Percentiles rank a stretch among this genome's conserved stretches.
Conservation (phyloP, 2,797 vertebrate species). For the Huso huso region DNA sequence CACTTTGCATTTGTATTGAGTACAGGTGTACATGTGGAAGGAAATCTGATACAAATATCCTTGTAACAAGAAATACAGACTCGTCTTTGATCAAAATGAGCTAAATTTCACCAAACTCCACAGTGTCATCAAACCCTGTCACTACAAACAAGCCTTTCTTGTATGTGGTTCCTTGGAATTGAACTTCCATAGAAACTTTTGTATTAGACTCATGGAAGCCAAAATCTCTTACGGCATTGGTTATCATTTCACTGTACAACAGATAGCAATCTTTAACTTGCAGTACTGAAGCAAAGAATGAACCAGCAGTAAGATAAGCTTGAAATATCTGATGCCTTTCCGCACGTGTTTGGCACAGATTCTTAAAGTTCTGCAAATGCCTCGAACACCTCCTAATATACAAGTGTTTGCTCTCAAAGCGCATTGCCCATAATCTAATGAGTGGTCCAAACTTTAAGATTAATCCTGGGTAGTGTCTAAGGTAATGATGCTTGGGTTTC, state of each 20-base stretch:
- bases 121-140: constrained; percentile 18
- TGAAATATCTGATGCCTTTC: constrained; percentile 34
- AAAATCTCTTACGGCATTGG: constrained; percentile 26
- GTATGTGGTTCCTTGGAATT: constrained; percentile 29
- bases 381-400: constrained; percentile 6
- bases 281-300: constrained; percentile 17
- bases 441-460: constrained; percentile 29
- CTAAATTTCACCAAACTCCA: constrained; percentile 16
- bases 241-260: too few species aligned
- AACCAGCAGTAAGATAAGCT: constrained; percentile 25
- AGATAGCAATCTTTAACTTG: constrained; percentile 24
- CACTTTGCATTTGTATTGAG: constrained; percentile 17
- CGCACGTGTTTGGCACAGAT: constrained; percentile 23
- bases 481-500: constrained; percentile 32
- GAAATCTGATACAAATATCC: constrained; percentile 15
- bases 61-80: constrained; percentile 16
- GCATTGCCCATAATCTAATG: constrained; percentile 24
- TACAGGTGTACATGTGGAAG: constrained; percentile 28
- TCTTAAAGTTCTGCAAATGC: constrained; percentile 31
- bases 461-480: constrained; percentile 21
- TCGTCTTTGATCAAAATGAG: too few species aligned
- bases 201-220: constrained; percentile 27
- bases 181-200: constrained; percentile 22
- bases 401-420: constrained; percentile 31
- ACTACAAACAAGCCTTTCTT: constrained; percentile 29